Base-by-base conservation (phyloP, 92 coral and sea anemone species). In the Virgularia gustaviana region DNA sequence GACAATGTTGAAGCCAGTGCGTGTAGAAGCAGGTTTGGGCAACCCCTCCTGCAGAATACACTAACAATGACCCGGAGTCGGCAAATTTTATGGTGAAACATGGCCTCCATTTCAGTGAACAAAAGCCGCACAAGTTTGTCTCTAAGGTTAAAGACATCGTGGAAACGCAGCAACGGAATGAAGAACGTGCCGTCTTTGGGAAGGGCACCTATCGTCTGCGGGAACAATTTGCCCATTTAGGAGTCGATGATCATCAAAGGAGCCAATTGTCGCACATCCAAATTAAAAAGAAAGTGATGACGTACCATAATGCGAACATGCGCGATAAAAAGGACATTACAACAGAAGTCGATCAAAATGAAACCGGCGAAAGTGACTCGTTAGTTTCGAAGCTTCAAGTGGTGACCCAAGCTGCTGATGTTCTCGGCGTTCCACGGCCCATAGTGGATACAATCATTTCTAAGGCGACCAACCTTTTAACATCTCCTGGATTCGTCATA, bases 81-180 rank as follows among this genome's bases (percentile, higher is more conserved):
- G 82, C 75, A 1, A 52, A 67, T 16, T 68, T 78, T n/a, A 35
- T 70, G 39, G 57, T 78, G 13, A 70, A 78, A 7, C 83, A 78
- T 55, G 70, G 83, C 0, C 38, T 78, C 8, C 78, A 78, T 1
- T 78, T 78, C 52, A 43, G 57, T 23, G 64, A 79, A 6, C 54
- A 80, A 36, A 80, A 80, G 36, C 85, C 80, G 6, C 85, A 80
- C 32, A 27, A 80, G 42, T 80, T 80, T 16, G 53, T 80, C 47
- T 45, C 61, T 51, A 78, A 62, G 0, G 43, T 80, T 0, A 80
- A 73, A 32, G 58, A 72, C 11, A 73, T 80, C 5, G 8, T 73
- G 1, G 68, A 72, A 32, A 53, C 59, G 8, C 85, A 80, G 25
- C 79, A 72, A 30, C 61, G 85, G 20, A 73, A 80, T 36, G 80